Conservation (phyloP, 2,797 vertebrate genomes). For the Podarcis siculus region DNA sequence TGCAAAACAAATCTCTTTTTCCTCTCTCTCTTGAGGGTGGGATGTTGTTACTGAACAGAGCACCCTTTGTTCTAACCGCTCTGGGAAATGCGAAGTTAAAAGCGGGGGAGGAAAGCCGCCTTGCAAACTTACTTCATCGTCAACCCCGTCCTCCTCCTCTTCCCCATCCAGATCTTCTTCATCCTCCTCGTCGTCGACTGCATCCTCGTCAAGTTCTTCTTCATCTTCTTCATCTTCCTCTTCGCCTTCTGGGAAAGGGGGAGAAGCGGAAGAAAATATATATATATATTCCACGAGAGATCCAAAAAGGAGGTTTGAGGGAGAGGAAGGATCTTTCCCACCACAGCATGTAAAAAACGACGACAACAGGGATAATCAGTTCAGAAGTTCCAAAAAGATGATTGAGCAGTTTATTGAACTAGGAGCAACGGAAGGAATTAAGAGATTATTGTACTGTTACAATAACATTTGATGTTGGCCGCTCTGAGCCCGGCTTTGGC, state of each 20-base stretch:
- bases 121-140: constrained; percentile 69
- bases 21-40: not conserved
- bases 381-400: too few species aligned
- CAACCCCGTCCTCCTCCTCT: constrained; percentile 75
- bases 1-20: too few species aligned
- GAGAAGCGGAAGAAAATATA: not conserved
- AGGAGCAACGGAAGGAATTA: too few species aligned
- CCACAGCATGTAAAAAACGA: too few species aligned
- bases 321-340: not conserved
- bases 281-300: not conserved
- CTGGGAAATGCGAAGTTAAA: not conserved
- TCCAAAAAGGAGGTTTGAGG: not conserved
- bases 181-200: constrained; percentile 68
- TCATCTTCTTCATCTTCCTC: constrained; percentile 74
- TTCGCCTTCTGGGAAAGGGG: constrained; percentile 66
- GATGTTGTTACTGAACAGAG: too few species aligned
- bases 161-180: constrained; percentile 72
- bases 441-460: too few species aligned
- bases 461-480: too few species aligned
- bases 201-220: constrained; percentile 73
- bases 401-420: too few species aligned
- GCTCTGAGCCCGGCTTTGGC: too few species aligned
- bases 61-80: not conserved
- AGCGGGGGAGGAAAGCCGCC: too few species aligned
- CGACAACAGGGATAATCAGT: too few species aligned